Percentiles rank a stretch among this genome's conserved stretches.
Conservation (phyloP, 1,140 invertebrate genomes). For the Drosophila dunni region DNA sequence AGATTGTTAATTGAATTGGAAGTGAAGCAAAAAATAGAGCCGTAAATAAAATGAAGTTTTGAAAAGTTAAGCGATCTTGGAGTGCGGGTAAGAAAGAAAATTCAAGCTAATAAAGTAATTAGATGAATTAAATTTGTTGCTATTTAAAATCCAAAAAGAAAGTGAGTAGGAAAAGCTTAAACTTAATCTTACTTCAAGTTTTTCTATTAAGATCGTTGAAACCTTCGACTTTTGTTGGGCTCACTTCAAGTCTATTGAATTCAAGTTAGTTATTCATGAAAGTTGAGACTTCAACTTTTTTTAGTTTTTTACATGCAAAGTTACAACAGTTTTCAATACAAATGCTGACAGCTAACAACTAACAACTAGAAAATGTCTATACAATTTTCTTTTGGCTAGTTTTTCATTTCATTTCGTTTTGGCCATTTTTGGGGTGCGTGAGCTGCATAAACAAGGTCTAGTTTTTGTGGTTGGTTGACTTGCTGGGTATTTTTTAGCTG, state of each 20-base stretch:
- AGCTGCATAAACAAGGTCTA: conserved; percentile 69
- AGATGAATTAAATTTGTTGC: too few relatives aligned
- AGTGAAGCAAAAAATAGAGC: conserved; percentile 39
- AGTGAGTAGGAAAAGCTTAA: not conserved
- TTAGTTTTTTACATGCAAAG: conserved; percentile 11
- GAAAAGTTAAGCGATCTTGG: not conserved
- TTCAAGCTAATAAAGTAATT: not conserved
- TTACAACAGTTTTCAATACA: conserved; percentile 19
- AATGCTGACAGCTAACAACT: conserved; percentile 59
- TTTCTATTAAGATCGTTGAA: not conserved
- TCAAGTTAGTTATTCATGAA: conserved; percentile 3
- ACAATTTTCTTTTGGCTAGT: conserved; percentile 54
- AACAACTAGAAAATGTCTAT: conserved; percentile 58
- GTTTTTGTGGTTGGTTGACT: conserved; percentile 59
- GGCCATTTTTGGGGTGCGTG: conserved; percentile 57
- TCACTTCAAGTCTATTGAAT: not conserved
- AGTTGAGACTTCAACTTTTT: conserved; percentile 3
- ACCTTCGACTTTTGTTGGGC: not conserved
- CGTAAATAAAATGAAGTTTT: conserved; percentile 13
- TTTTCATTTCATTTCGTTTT: conserved; percentile 38
- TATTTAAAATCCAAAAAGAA: too few relatives aligned
- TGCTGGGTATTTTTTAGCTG: conserved; percentile 23
- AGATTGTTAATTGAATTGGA: conserved; percentile 74
- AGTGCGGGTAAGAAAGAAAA: not conserved
- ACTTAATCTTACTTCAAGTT: not conserved